These are phyloP conservation scores for Himalopsyche anomala DNA, from an alignment of 2,888 invertebrate genomes.

Conservation along the genomic window DNA sequence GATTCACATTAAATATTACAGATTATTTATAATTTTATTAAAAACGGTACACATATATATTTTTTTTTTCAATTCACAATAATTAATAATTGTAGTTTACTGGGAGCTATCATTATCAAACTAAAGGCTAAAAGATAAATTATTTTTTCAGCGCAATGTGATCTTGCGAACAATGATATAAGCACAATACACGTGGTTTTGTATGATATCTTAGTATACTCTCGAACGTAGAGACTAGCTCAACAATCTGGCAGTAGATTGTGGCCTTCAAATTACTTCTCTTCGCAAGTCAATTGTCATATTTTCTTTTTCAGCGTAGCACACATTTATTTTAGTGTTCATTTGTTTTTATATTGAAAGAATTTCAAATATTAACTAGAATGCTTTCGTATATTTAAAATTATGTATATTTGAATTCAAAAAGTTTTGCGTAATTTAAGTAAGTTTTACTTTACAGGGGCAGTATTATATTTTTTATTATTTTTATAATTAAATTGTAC, in stretches of 20 bases:
- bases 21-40: too few relatives aligned
- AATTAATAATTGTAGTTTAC: neutral
- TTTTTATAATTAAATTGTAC: too few relatives aligned
- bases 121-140: neutral
- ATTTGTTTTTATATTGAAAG: neutral
- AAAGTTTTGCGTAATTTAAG: too few relatives aligned
- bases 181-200: neutral
- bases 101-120: neutral
- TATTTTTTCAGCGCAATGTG: neutral
- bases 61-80: too few relatives aligned
- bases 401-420: too few relatives aligned
- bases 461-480: too few relatives aligned
- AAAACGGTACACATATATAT: too few relatives aligned
- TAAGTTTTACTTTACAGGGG: too few relatives aligned
- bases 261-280: neutral
- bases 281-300: neutral
- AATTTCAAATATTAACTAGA: neutral
- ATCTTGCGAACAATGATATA: neutral
- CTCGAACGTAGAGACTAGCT: neutral
- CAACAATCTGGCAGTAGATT: conserved; percentile 1
- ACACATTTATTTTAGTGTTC: neutral
- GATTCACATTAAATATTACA: too few relatives aligned
- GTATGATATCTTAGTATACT: neutral
- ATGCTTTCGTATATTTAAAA: neutral
- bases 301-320: neutral